Base-by-base conservation (phyloP, 2,113 vertebrate genomes). In the Scartelaos histophorus region DNA sequence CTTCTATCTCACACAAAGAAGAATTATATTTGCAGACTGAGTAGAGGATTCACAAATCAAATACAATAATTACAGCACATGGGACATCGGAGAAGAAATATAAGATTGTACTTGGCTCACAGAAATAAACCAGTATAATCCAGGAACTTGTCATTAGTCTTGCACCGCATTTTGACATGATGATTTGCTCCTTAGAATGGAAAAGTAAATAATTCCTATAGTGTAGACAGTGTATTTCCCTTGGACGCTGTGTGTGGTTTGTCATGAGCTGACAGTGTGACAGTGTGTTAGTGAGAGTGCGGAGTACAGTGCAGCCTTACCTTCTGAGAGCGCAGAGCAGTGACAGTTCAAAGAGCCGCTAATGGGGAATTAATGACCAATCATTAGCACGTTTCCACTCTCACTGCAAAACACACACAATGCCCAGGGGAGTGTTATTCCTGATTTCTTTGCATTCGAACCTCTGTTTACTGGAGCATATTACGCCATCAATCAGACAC, bases 311-410 rank as follows among this genome's bases (percentile, higher is more conserved):
- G 22, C 24, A 61, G 25, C 7, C 6, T 34, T 34, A 29, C 58
- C 58, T 29, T 61, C 24, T 61, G 58, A 61, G 24, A 15, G 15
- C 13, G 15, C 58, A 34, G 58, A 25, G 16, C 58, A 16, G 58
- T 34, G 58, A 61, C 58, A 61, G 24, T 61, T 61, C 58, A 61
- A 61, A 34, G 58, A 61, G 58, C 24, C 9, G 25, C 25, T 61
- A 61, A 61, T 61, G 25, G 25, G 25, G 25, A 61, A 61, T 61
- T 61, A 61, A 61, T 61, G 58, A 34, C 58, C 25, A 6, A 61
- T 61, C 25, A 61, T 61, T 34, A 61, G 24, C 58, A 61, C 58
- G 2, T 58, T 61, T 61, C 24, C 16, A 7, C 16, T 34, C 25
- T 34, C 58, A 61, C 58, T 7, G 58, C 13, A 61, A 34, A 61